These are phyloP conservation scores for Acleris cristana DNA, from an alignment of 2,888 invertebrate species.

Conservation along the genomic window DNA sequence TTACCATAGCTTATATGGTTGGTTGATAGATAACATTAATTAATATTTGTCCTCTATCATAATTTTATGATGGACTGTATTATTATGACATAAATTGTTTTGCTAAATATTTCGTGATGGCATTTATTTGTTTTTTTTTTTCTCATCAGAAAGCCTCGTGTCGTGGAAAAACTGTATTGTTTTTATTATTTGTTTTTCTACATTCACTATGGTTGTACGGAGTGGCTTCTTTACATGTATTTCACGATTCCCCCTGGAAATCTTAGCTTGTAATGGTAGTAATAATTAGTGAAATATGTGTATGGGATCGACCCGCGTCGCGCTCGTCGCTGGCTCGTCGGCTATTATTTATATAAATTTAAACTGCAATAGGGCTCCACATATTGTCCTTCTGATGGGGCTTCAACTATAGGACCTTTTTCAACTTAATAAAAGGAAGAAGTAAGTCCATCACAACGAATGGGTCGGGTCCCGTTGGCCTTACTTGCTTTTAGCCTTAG, in stretches of 20 bases:
- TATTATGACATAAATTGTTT: neutral
- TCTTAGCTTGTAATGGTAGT: neutral
- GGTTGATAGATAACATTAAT: neutral
- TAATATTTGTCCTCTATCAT: too few species aligned
- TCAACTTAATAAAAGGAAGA: too few species aligned
- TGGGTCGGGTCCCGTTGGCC: too few species aligned
- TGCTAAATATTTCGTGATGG: slow-evolving; percentile 10
- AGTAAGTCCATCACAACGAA: too few species aligned
- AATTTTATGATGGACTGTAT: too few species aligned
- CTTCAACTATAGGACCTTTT: too few species aligned
- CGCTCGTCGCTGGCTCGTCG: slow-evolving; percentile 2
- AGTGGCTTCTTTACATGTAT: slow-evolving; percentile 29
- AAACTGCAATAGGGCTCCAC: too few species aligned
- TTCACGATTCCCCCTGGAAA: slow-evolving; percentile 5
- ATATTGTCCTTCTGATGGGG: too few species aligned
- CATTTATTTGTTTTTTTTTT: slow-evolving; percentile 31
- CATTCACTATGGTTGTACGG: slow-evolving; percentile 6
- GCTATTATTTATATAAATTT: too few species aligned
- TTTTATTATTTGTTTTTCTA: slow-evolving; percentile 17
- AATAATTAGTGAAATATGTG: slow-evolving; percentile 26
- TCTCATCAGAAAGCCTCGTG: slow-evolving; percentile 8
- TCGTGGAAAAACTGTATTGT: slow-evolving; percentile 25
- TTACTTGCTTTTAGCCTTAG: too few species aligned
- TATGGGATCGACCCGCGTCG: slow-evolving; percentile 3
- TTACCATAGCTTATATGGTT: neutral